These are phyloP conservation scores for Uria aalge DNA, from an alignment of 2,113 vertebrate species.

Conservation along the genomic window DNA sequence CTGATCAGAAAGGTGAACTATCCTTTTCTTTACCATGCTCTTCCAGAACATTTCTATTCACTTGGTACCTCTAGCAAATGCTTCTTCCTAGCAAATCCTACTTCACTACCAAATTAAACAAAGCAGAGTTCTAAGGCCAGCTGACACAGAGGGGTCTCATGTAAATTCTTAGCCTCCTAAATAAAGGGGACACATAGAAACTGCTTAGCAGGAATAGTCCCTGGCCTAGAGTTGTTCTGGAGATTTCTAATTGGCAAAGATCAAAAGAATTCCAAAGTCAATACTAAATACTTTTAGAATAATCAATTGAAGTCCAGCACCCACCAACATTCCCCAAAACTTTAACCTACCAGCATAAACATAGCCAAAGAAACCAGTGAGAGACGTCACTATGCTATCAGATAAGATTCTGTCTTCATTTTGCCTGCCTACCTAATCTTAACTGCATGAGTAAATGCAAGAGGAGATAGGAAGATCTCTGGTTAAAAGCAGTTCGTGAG, in stretches of 20 bases:
- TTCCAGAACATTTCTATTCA: background rate
- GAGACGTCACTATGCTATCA: background rate
- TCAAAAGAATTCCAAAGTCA: background rate
- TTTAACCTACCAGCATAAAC: background rate
- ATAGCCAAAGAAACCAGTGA: background rate
- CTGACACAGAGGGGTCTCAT: background rate
- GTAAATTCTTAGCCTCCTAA: background rate
- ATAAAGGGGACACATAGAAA: background rate
- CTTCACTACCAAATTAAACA: background rate
- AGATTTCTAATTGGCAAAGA: background rate
- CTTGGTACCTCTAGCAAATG: background rate
- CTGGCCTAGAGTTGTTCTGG: background rate
- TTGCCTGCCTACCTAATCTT: background rate
- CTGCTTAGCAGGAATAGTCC: background rate
- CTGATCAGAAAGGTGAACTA: background rate
- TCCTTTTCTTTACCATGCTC: background rate
- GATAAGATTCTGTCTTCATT: background rate
- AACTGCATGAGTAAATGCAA: background rate
- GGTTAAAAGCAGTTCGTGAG: background rate
- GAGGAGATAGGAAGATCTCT: background rate
- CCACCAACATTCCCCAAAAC: background rate
- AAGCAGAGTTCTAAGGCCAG: accelerated
- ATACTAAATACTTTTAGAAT: background rate
- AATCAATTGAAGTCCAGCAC: background rate
- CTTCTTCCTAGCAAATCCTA: background rate